Percentiles rank a stretch among this genome's conserved stretches.
Conservation (phyloP, 2,113 vertebrate species). For the Abramis brama region DNA sequence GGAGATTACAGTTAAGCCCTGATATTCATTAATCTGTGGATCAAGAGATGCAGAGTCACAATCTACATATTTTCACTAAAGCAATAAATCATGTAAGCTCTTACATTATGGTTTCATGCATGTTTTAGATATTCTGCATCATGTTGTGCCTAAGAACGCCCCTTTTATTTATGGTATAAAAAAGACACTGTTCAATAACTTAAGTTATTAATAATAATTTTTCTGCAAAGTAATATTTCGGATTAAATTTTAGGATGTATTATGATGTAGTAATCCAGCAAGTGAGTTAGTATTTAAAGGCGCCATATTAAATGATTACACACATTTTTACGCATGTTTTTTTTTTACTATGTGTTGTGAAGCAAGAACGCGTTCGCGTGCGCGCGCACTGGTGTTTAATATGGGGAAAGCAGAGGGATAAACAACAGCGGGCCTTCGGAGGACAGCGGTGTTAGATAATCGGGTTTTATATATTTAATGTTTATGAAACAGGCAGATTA, state of each 20-base stretch:
- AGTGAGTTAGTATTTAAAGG: neutral
- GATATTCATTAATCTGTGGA: slow-evolving; percentile 65
- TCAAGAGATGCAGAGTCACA: slow-evolving; percentile 57
- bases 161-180: neutral
- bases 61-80: slow-evolving; percentile 15
- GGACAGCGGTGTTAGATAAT: slow-evolving; percentile 55
- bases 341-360: neutral
- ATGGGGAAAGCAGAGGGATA: slow-evolving; percentile 27
- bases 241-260: neutral
- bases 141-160: neutral
- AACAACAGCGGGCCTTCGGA: slow-evolving; percentile 56
- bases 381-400: slow-evolving; percentile 23
- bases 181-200: neutral
- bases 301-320: neutral
- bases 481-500: slow-evolving; percentile 29
- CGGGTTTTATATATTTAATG: slow-evolving; percentile 46
- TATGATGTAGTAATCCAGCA: neutral
- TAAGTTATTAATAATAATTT: neutral
- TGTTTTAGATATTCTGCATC: neutral
- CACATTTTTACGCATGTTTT: neutral
- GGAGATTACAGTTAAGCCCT: slow-evolving; percentile 74
- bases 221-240: neutral
- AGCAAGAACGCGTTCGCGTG: neutral
- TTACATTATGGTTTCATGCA: neutral
- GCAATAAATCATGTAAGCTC: neutral